Base-by-base conservation (phyloP, 1,140 invertebrate genomes). In the Globodera ellingtonae region DNA sequence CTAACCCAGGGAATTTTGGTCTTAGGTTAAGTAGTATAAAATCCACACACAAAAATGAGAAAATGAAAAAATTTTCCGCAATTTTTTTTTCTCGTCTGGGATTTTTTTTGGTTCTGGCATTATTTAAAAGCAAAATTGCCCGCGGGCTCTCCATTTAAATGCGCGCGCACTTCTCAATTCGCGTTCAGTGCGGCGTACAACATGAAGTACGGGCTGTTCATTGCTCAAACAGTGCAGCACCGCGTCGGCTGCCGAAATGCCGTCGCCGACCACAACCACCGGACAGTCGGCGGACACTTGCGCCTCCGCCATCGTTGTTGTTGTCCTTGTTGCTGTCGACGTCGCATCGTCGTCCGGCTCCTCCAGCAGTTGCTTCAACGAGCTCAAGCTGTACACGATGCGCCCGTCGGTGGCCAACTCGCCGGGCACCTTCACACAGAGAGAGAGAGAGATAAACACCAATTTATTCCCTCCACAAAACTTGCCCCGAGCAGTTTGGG, bases 171-270 rank as follows among this genome's bases (percentile, higher is more conserved):
- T 79, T 70, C 82, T 82, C 44, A 89, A 59, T 75, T 89, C 82
- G 24, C 78, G 78, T 10, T 89, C 86, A 46, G 59, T 85, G 15
- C 86, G 74, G 59, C 88, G 72, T 35, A 88, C 81, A 8, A 88
- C 74, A 72, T 88, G 87, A 13, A 88, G 24, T n/a, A 88, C 87
- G 15, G 84, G 86, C 46, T 86, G 78, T n/a, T 78, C 74, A 21
- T 77, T 77, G 9, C 80, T 69, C 56, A 88, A 78, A 82, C 87
- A 89, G 69, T 84, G 79, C 44, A 79, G 70, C 9, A 88, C 80
- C n/a, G 84, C 81, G 76, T 88, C 87, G 1, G 88, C 87, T 3
- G 87, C 88, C 35, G 79, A 81, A 62, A 88, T 88, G 76, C 87
- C 87, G 72, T 88, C 87, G 2, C 86, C 86, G 44, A 87, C 82